Evolutionary conservation across 2,113 vertebrate species (phyloP).

Genomic region (Caracal caracal): DNA sequence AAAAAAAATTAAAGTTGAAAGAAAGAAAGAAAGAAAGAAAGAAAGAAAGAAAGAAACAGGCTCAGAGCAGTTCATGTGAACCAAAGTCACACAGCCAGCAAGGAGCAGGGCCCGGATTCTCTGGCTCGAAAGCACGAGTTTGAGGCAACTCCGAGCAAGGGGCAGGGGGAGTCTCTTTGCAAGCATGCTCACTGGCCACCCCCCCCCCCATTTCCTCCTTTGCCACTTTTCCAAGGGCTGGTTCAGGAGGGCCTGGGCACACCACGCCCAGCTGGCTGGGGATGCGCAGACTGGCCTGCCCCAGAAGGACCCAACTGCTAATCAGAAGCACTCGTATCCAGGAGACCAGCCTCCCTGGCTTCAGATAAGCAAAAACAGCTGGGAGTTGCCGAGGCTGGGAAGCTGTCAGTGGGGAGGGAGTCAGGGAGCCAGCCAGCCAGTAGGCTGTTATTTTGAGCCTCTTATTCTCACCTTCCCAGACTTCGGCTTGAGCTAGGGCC

Average conservation of each 20-base stretch:
- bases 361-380: conserved; percentile 84
- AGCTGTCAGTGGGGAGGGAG: conserved; percentile 67
- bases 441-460: conserved; percentile 76
- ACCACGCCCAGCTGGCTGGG: conserved; percentile 48
- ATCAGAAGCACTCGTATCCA: conserved; percentile 84
- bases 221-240: background rate
- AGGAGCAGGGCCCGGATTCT: background rate
- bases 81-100: background rate
- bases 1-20: no score
- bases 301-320: conserved; percentile 76
- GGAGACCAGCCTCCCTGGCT: conserved; percentile 83
- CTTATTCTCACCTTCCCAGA: conserved; percentile 73
- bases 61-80: background rate
- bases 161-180: background rate
- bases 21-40: no score
- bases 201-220: background rate
- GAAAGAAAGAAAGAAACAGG: no score
- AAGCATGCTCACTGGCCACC: background rate
- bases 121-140: background rate
- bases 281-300: conserved; percentile 61
- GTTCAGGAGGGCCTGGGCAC: background rate
- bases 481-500: background rate
- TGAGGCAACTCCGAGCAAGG: background rate
- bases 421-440: conserved; percentile 8
- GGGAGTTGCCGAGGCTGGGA: conserved; percentile 78